Evolutionary conservation across 92 coral and sea anemone species (phyloP).

Genomic region (Pocillopora meandrina): DNA sequence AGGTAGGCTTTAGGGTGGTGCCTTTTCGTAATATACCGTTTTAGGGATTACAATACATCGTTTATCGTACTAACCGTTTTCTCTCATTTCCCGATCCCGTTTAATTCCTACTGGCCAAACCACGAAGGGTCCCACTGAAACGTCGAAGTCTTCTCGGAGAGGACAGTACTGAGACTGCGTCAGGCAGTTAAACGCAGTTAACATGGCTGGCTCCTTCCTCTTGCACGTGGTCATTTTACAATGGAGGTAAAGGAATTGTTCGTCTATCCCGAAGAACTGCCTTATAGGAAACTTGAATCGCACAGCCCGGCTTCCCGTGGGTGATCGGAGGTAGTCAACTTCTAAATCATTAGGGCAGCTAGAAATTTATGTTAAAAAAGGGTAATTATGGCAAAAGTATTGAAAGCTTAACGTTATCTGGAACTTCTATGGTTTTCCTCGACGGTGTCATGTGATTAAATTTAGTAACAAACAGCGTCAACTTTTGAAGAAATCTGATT

Average conservation of each 20-base stretch:
- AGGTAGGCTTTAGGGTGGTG: neutral
- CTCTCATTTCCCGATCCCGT: neutral
- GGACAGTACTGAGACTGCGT: slow-evolving; percentile 11
- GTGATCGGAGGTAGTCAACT: neutral
- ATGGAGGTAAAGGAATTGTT: slow-evolving; percentile 36
- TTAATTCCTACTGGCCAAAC: slow-evolving; percentile 24
- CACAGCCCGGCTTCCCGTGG: neutral
- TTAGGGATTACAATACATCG: neutral
- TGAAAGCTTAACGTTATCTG: too few species aligned
- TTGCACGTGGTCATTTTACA: slow-evolving; percentile 15
- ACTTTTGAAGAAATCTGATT: too few species aligned
- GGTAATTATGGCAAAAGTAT: neutral
- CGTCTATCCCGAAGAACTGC: slow-evolving; percentile 15
- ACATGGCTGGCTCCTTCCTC: neutral
- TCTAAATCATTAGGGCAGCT: neutral
- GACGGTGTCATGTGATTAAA: too few species aligned
- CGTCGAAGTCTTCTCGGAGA: neutral
- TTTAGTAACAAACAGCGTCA: too few species aligned
- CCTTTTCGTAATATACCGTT: neutral
- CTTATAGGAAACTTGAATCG: slow-evolving; percentile 9
- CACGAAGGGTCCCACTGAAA: slow-evolving; percentile 22
- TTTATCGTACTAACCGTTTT: neutral
- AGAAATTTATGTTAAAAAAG: neutral
- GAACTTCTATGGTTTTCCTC: neutral
- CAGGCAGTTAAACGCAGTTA: neutral